Base-by-base conservation (phyloP, 2,888 invertebrate genomes). In the Azorinus chamasolen region DNA sequence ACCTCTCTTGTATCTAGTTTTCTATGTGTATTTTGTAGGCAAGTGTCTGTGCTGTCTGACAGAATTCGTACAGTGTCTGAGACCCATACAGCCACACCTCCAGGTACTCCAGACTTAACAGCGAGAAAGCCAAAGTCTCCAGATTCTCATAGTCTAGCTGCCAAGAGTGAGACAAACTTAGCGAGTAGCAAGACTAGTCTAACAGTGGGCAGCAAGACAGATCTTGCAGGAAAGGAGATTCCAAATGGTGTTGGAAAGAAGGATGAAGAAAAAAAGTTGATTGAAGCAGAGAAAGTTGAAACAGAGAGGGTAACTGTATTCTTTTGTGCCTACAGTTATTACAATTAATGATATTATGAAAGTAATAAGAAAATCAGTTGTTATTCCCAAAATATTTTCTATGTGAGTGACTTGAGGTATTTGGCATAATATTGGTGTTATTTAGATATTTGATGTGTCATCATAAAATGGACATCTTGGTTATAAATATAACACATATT, bases 221-320 rank as follows among this genome's bases (percentile, higher is more conserved):
- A 50, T 24, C 50, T 62, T 14, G 63, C 66, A n/a, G 77, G 68
- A 41, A 41, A 50, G 1, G 75, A 75, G 10, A 62, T 75, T 18
- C 66, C 68, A 1, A 80, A 80, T 53, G 76, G 76, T 1, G 46
- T 68, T 16, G 78, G 51, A 41, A 85, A 73, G 66, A 86, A 74
- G 69, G 80, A 68, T 61, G 83, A 74, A 58, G 80, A 69, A 74
- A 84, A 68, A 86, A 91, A 90, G 75, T 83, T 92, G 14, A 92
- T 92, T 16, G 86, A 91, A 62, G 89, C 84, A 22, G 92, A 93
- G 63, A 85, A 86, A 41, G 78, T 90, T 59, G 90, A 91, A 70
- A 91, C 90, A 24, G 91, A 92, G 45, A 83, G 86, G 76, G 92
- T 92, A 79, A 74, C 20, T 24, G 2, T 51, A 2, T 25, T 41